Percentiles rank a stretch among this genome's conserved stretches.
Evolutionary conservation across 1,140 invertebrate species (phyloP).

Genomic region (Scaptomyza montana): DNA sequence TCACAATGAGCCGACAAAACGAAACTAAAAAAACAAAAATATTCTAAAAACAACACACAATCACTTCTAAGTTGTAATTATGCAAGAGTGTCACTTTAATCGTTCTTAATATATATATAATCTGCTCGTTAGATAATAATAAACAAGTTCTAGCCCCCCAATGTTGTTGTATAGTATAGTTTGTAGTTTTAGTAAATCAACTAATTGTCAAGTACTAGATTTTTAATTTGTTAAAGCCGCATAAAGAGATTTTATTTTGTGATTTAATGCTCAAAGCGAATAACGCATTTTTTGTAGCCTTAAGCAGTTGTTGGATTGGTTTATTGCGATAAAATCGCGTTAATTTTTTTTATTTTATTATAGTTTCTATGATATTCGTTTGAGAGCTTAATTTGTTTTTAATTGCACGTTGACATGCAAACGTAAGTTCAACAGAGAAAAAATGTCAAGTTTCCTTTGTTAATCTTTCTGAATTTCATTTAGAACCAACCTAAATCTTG

Average conservation of each 20-base stretch:
- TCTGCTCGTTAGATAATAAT: neutral
- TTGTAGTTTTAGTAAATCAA: no score
- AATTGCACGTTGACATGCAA: neutral
- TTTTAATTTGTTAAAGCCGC: no score
- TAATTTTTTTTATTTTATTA: neutral
- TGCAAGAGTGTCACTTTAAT: conserved; percentile 13
- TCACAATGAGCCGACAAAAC: conserved; percentile 42
- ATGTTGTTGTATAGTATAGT: no score
- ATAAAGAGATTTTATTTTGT: no score
- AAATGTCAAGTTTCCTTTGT: no score
- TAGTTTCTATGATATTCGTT: neutral
- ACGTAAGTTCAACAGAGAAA: neutral
- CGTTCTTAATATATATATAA: conserved; percentile 1
- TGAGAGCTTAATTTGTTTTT: neutral
- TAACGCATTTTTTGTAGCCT: no score
- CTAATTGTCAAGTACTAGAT: no score
- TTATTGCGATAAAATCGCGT: neutral
- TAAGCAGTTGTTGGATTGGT: no score
- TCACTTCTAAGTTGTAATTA: conserved; percentile 28
- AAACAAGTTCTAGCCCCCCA: neutral
- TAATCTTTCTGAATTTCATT: no score
- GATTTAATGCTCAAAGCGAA: no score
- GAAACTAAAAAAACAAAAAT: neutral
- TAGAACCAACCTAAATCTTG: no score
- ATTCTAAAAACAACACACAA: conserved; percentile 19